Percentiles rank a stretch among this genome's conserved stretches.
These are phyloP conservation scores for Hedya salicella DNA, from an alignment of 2,888 invertebrate species.

Conservation along the genomic window DNA sequence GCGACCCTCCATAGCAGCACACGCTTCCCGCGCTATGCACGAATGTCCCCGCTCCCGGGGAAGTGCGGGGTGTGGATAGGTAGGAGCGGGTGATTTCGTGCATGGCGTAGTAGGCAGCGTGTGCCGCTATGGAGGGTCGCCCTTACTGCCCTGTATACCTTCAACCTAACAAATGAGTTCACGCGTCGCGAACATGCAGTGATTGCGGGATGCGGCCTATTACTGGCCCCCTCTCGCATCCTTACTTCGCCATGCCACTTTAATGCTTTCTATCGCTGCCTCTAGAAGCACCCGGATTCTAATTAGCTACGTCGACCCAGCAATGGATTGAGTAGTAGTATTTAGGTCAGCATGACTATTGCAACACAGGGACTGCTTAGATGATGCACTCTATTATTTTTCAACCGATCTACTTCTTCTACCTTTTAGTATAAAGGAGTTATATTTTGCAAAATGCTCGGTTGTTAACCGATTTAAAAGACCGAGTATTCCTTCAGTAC, in stretches of 20 bases:
- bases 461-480: too few species aligned
- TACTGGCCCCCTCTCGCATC: slow-evolving; percentile 63
- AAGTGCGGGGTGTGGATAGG: too few species aligned
- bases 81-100: too few species aligned
- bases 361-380: background rate
- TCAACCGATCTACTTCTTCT: too few species aligned
- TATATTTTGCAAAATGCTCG: too few species aligned
- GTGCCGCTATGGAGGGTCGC: too few species aligned
- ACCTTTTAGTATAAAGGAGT: too few species aligned
- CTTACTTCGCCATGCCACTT: slow-evolving; percentile 16
- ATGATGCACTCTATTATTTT: background rate
- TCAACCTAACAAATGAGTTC: slow-evolving; percentile 60
- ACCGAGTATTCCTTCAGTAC: too few species aligned
- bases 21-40: too few species aligned
- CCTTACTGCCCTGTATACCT: slow-evolving; percentile 56
- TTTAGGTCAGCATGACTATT: slow-evolving; percentile 24
- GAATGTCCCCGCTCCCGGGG: too few species aligned
- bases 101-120: too few species aligned
- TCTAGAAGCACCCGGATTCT: background rate
- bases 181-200: slow-evolving; percentile 73
- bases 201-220: slow-evolving; percentile 78
- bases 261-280: background rate
- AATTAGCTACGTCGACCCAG: background rate
- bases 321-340: slow-evolving; percentile 4
- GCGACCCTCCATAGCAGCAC: too few species aligned